A percentile compares a stretch with the other conserved stretches of the same genome.
Evolutionary conservation across 2,113 vertebrate species (phyloP).

Genomic region (Mustela nigripes): DNA sequence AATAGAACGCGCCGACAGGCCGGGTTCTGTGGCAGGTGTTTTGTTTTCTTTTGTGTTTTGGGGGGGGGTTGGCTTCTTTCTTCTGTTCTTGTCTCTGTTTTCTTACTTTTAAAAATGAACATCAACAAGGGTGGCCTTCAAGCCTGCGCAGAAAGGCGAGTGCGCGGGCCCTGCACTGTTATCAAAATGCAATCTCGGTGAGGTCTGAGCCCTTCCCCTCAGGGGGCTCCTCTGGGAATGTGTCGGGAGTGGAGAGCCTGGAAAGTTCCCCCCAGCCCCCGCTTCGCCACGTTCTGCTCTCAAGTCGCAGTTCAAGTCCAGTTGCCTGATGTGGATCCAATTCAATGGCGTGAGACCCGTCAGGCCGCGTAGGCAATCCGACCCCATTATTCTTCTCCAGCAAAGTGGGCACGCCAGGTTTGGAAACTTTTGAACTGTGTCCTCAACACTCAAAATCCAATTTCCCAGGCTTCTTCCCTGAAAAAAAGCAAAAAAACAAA

Average conservation of each 20-base stretch:
- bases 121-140: background rate
- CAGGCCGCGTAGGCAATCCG: conserved; percentile 67
- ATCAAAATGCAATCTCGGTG: conserved; percentile 46
- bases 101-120: background rate
- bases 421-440: conserved; percentile 88
- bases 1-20: background rate
- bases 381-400: conserved; percentile 86
- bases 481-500: conserved; percentile 23
- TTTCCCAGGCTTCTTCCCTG: conserved; percentile 82
- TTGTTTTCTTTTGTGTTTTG: background rate
- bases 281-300: conserved; percentile 69
- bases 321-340: conserved; percentile 85
- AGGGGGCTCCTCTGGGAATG: conserved; percentile 48
- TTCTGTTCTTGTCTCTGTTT: background rate
- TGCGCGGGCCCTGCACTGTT: background rate
- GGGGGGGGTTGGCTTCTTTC: background rate
- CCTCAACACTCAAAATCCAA: conserved; percentile 86
- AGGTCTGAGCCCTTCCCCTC: conserved; percentile 65
- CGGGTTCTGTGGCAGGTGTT: background rate
- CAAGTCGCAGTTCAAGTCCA: conserved; percentile 84
- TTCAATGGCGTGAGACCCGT: conserved; percentile 86
- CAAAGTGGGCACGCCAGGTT: conserved; percentile 81
- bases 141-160: background rate
- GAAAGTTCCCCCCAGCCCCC: conserved; percentile 36
- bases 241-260: conserved; percentile 50